Percentiles rank a stretch among this genome's conserved stretches.
Conservation (phyloP, 2,797 vertebrate genomes). For the Taenioides sp. region DNA sequence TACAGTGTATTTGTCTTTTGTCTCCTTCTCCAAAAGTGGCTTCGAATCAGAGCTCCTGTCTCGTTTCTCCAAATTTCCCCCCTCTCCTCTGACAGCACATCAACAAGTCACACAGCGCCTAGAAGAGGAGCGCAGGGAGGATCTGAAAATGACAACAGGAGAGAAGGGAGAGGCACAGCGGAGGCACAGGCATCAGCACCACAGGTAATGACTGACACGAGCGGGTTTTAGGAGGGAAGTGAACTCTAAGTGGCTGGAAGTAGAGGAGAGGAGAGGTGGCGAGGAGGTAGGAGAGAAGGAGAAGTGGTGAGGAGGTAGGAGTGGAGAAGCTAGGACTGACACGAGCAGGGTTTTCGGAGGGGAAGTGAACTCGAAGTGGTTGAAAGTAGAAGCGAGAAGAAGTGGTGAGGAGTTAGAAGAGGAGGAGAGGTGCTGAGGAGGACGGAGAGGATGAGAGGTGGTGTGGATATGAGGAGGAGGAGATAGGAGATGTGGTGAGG, state of each 20-base stretch:
- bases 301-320: no score
- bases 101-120: constrained; percentile 40
- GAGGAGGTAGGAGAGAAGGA: no score
- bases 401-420: no score
- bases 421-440: no score
- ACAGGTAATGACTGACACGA: constrained; percentile 60
- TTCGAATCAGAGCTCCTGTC: constrained; percentile 10
- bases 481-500: no score
- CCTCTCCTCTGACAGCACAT: constrained; percentile 18
- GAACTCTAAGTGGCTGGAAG: constrained; percentile 43
- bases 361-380: no score
- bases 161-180: background rate
- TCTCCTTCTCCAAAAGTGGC: background rate
- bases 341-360: no score
- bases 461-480: no score
- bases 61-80: background rate
- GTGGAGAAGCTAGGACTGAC: no score
- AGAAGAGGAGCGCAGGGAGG: constrained; percentile 30
- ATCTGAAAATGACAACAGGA: constrained; percentile 36
- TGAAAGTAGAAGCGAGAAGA: no score
- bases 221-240: constrained; percentile 26
- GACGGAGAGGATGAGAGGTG: no score
- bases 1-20: background rate
- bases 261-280: background rate
- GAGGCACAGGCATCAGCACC: constrained; percentile 7